A percentile compares a stretch with the other conserved stretches of the same genome.
Conservation (phyloP, 2,888 invertebrate species). For the Nephrocerus scutellatus region DNA sequence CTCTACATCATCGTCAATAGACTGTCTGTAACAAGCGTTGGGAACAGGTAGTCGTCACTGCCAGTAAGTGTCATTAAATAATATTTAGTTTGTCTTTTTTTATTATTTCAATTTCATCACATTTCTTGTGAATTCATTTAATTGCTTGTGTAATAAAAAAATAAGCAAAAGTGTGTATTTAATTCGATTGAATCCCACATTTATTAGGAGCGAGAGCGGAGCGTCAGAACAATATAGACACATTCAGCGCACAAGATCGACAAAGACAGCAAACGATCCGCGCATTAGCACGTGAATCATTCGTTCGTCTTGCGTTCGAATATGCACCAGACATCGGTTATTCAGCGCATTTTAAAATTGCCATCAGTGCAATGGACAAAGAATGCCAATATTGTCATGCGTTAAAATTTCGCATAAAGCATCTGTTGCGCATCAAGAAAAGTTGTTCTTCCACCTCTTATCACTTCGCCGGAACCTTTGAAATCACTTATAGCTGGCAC, state of each 20-base stretch:
- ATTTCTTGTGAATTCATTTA: no score
- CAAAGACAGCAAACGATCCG: slow-evolving; percentile 8
- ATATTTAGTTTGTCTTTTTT: no score
- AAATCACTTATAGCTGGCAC: slow-evolving; percentile 8
- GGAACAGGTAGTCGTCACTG: no score
- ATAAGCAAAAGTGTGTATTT: neutral
- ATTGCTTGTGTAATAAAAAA: neutral
- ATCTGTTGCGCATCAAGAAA: slow-evolving; percentile 41
- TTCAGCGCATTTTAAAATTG: slow-evolving; percentile 31
- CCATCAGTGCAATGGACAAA: slow-evolving; percentile 32
- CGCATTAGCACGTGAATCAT: slow-evolving; percentile 10
- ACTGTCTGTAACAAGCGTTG: no score
- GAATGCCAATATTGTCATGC: slow-evolving; percentile 36
- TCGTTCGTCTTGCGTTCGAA: slow-evolving; percentile 25
- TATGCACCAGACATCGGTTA: slow-evolving; percentile 30
- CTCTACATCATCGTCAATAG: no score
- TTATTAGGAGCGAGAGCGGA: slow-evolving; percentile 7
- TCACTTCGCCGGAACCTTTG: slow-evolving; percentile 36
- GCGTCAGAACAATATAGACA: slow-evolving; percentile 3
- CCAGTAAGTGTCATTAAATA: no score
- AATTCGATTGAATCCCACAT: neutral
- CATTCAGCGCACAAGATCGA: slow-evolving; percentile 4
- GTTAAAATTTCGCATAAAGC: slow-evolving; percentile 34
- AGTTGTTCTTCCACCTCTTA: slow-evolving; percentile 36
- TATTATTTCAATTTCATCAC: no score